Evolutionary conservation across 2,113 vertebrate species (phyloP), one percentile per base, ranked within the genome.

Genomic region (Ramphastos sulfuratus): DNA sequence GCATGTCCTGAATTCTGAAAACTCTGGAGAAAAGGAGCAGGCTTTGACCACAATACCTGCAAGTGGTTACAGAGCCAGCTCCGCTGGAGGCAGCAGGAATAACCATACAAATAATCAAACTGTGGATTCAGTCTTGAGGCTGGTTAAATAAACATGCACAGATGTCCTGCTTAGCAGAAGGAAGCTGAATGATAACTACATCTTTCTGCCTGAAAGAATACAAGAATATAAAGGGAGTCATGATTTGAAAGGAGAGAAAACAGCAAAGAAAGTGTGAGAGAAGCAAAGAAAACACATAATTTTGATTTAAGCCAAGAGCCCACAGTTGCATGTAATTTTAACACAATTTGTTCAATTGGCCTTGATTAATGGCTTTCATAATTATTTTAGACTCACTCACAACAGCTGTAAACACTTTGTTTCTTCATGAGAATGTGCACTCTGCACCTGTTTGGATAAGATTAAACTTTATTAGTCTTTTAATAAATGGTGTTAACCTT

Each of bases 91-190:
- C n/a, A 73, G 39, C 21, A 60, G 18, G 37, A 85, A 61, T 80
- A 89, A 63, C 15, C 30, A 55, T 18, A 28, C 44, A 73, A 63
- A 80, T 13, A 82, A 75, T 37, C 52, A 74, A 93, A 80, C 25
- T 85, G 33, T 6, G 4, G 8, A 52, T 85, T 59, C 50, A 56
- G 6, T 54, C 59, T 85, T 82, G 50, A 80, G 80, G 65, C 52
- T 85, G 46, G 33, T 94, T 95, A 95, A 93, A 90, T 60, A 95
- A 94, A 82, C 76, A 93, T 20, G 7, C 72, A 91, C 28, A 74
- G 69, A 77, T 85, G 79, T 85, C 54, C 67, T 83, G n/a, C 48
- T 88, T 60, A 78, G 54, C 48, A 42, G 33, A 89, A 92, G 60
- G 76, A 93, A 83, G 23, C 31, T 56, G 64, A 91, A 83, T 75